Evolutionary conservation across 1,140 invertebrate genomes (phyloP).

Genomic region (Drosophila grimshawi): DNA sequence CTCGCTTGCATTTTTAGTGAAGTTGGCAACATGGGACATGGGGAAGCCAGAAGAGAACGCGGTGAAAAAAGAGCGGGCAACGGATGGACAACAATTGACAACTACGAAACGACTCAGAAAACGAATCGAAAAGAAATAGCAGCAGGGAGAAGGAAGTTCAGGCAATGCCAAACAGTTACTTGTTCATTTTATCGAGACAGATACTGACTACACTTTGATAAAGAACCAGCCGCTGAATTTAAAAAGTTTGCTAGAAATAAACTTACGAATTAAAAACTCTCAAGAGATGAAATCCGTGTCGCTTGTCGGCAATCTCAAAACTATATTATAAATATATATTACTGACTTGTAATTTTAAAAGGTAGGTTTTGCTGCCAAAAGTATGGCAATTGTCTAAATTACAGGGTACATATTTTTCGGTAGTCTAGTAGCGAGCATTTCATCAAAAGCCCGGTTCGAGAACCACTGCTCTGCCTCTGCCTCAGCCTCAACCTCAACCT

Average conservation of each 20-base stretch:
- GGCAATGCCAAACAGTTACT: slow-evolving; percentile 70
- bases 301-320: not conserved
- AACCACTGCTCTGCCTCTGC: slow-evolving; percentile 11
- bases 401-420: not conserved
- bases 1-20: slow-evolving; percentile 73
- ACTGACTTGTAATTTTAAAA: too few species aligned
- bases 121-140: slow-evolving; percentile 43
- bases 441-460: slow-evolving; percentile 69
- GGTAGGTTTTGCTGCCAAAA: too few species aligned
- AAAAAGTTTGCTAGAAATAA: too few species aligned
- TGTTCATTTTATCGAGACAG: slow-evolving; percentile 67
- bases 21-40: slow-evolving; percentile 42
- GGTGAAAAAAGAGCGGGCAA: slow-evolving; percentile 17
- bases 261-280: not conserved
- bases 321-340: too few species aligned
- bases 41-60: slow-evolving; percentile 31
- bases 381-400: too few species aligned
- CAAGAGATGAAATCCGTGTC: not conserved
- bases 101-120: slow-evolving; percentile 48
- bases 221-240: not conserved
- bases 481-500: not conserved
- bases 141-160: slow-evolving; percentile 15
- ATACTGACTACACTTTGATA: slow-evolving; percentile 1
- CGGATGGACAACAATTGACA: slow-evolving; percentile 71
- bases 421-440: slow-evolving; percentile 42